phyloP scores from a whole-genome alignment of 2,113 vertebrate species.

The Salvelinus fontinalis region DNA sequence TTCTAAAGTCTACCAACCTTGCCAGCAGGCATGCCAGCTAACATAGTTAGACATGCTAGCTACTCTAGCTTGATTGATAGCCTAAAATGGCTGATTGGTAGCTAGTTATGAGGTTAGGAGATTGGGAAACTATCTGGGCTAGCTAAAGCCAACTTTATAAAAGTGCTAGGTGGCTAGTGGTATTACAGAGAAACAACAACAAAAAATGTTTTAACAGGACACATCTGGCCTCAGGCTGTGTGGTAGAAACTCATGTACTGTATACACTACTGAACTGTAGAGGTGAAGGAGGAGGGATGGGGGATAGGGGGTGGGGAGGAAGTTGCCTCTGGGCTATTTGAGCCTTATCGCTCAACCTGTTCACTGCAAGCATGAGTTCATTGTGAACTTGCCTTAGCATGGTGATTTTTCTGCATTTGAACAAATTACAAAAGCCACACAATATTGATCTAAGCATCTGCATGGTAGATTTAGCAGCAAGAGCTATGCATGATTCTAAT shows the following conservation, averaged over 20 bases:
- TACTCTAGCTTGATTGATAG: too few relatives aligned
- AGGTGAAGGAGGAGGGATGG: constrained; percentile 16
- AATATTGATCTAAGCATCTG: constrained; percentile 45
- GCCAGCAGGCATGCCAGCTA: too few relatives aligned
- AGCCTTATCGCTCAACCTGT: constrained; percentile 52
- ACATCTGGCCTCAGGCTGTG: constrained; percentile 26
- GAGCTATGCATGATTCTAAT: constrained; percentile 24
- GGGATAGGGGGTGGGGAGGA: constrained; percentile 7
- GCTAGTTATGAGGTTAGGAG: too few relatives aligned
- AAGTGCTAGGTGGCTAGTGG: too few relatives aligned
- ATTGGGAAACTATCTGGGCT: too few relatives aligned
- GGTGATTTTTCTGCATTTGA: constrained; percentile 19
- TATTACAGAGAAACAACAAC: too few relatives aligned
- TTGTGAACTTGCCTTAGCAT: constrained; percentile 2
- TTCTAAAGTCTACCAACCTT: too few relatives aligned
- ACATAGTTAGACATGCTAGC: too few relatives aligned
- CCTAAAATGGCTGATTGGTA: too few relatives aligned
- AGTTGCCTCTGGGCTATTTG: constrained; percentile 38
- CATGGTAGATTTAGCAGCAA: constrained; percentile 14
- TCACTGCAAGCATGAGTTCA: background rate
- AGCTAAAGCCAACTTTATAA: too few relatives aligned
- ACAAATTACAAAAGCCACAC: constrained; percentile 22
- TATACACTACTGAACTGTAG: constrained; percentile 37
- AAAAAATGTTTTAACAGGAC: too few relatives aligned
- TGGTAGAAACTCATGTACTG: constrained; percentile 38